Evolutionary conservation across 2,797 vertebrate species (phyloP).

Genomic region (Ceyx erithaca): DNA sequence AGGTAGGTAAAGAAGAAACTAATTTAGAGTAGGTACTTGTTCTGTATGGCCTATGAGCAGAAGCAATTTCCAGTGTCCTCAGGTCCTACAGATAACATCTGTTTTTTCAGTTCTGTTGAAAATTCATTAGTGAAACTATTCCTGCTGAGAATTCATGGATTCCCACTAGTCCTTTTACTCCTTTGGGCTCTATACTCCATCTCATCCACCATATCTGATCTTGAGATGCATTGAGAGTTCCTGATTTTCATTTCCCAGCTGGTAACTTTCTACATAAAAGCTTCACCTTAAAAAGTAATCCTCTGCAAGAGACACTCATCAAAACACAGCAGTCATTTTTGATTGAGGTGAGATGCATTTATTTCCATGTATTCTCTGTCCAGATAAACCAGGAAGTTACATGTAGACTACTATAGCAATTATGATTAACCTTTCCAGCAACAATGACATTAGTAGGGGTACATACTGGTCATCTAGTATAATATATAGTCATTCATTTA

Average conservation of each 20-base stretch:
- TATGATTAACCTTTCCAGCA: not conserved
- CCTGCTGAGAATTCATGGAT: not conserved
- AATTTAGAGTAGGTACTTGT: not conserved
- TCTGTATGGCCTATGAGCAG: not conserved
- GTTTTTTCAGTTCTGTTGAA: not conserved
- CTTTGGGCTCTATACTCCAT: not conserved
- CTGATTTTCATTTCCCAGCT: not conserved
- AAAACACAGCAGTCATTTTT: not conserved
- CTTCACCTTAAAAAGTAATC: not conserved
- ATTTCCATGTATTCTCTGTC: not conserved
- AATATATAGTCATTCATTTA: not conserved
- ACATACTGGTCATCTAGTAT: not conserved
- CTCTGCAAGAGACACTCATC: not conserved
- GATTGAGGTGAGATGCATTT: not conserved
- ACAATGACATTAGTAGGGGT: not conserved
- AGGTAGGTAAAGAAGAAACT: slow-evolving; percentile 11
- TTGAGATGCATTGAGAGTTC: not conserved
- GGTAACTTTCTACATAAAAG: not conserved
- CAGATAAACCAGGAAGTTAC: not conserved
- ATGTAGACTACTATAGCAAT: not conserved
- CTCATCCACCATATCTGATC: not conserved
- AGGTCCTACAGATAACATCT: slow-evolving; percentile 11
- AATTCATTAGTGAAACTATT: slow-evolving; percentile 35
- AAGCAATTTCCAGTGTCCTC: not conserved
- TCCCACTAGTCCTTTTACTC: not conserved